These are phyloP conservation scores for Cydia amplana DNA, from an alignment of 1,140 invertebrate species.

Conservation along the genomic window DNA sequence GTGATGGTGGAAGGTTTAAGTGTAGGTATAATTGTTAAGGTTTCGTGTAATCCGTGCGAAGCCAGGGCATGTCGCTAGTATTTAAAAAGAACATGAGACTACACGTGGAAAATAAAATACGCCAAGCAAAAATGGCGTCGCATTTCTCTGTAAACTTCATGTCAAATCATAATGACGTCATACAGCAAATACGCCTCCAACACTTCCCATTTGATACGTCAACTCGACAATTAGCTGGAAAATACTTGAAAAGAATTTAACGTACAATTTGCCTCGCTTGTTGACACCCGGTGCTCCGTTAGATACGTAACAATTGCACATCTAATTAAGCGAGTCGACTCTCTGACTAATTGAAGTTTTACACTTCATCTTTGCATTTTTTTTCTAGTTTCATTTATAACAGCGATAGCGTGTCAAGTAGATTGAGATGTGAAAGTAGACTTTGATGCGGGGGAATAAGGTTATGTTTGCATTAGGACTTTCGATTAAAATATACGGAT, in stretches of 20 bases:
- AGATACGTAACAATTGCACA: conserved; percentile 24
- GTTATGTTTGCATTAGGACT: neutral
- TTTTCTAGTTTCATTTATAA: conserved; percentile 18
- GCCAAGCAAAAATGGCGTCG: neutral
- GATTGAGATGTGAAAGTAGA: neutral
- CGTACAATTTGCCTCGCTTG: conserved; percentile 25
- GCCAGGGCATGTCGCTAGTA: no score
- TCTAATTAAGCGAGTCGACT: conserved; percentile 9
- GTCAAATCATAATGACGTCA: conserved; percentile 7
- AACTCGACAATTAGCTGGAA: conserved; percentile 3
- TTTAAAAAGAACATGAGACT: neutral
- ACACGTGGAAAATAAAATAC: neutral
- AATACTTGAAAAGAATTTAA: conserved; percentile 19
- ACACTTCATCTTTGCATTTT: conserved; percentile 16
- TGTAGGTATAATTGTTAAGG: no score
- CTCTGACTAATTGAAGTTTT: conserved; percentile 28
- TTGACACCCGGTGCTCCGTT: conserved; percentile 23
- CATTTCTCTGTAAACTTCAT: neutral
- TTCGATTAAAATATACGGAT: neutral
- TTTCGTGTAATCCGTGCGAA: no score
- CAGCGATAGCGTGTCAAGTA: neutral
- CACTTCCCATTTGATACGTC: conserved; percentile 15
- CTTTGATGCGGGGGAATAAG: neutral
- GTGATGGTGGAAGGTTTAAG: no score
- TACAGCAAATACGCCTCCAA: conserved; percentile 3